These are phyloP conservation scores for Xylocampa areola DNA, from an alignment of 2,888 invertebrate species.

Conservation along the genomic window DNA sequence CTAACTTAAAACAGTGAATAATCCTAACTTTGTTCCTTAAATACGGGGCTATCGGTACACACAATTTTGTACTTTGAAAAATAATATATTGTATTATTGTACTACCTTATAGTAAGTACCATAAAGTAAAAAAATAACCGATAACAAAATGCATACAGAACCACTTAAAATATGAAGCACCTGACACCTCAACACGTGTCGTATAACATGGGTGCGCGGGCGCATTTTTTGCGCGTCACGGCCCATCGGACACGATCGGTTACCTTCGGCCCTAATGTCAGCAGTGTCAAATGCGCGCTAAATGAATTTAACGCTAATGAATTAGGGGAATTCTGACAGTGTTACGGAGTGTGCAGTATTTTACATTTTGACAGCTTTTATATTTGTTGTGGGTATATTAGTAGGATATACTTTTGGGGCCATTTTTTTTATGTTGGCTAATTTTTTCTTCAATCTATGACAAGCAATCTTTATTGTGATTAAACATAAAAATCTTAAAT, in stretches of 20 bases:
- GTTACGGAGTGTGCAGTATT: slow-evolving; percentile 25
- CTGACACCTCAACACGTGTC: slow-evolving; percentile 54
- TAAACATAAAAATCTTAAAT: no score
- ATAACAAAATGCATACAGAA: slow-evolving; percentile 19
- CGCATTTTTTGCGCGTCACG: slow-evolving; percentile 59
- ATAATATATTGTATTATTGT: no score
- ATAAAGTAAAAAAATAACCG: not conserved
- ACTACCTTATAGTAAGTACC: no score
- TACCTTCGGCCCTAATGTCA: slow-evolving; percentile 55
- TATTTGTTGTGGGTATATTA: slow-evolving; percentile 26
- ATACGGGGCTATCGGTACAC: not conserved
- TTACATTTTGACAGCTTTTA: slow-evolving; percentile 31
- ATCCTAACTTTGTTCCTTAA: slow-evolving; percentile 21
- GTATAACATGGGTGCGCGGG: slow-evolving; percentile 44
- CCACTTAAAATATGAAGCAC: slow-evolving; percentile 23
- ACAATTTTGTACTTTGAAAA: no score
- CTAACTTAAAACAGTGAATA: slow-evolving; percentile 5
- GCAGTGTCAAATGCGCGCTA: slow-evolving; percentile 70
- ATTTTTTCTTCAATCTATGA: not conserved
- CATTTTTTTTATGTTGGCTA: slow-evolving; percentile 4
- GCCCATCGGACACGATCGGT: slow-evolving; percentile 60
- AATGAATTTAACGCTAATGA: slow-evolving; percentile 83
- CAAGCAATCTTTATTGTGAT: no score
- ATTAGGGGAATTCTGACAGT: slow-evolving; percentile 75
- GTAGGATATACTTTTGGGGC: not conserved